A percentile compares a stretch with the other conserved stretches of the same genome.
Evolutionary conservation across 2,113 vertebrate genomes (phyloP).

Genomic region (Ia io): DNA sequence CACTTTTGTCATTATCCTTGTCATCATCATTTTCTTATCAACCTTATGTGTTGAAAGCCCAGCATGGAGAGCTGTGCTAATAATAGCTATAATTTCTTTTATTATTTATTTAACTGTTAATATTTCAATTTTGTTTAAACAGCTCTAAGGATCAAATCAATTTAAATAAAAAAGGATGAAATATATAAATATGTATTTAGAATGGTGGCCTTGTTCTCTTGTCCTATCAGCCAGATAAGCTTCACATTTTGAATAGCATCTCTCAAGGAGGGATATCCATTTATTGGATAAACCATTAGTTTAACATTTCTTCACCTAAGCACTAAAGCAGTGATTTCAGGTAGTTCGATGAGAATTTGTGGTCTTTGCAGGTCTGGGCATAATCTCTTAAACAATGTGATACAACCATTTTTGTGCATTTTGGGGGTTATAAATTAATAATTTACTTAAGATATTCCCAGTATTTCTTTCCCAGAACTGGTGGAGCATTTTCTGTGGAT

Average conservation of each 20-base stretch:
- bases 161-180: background rate
- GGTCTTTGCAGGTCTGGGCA: background rate
- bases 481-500: background rate
- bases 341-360: background rate
- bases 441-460: background rate
- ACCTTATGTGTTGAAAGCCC: background rate
- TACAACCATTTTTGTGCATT: background rate
- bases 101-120: constrained; percentile 18
- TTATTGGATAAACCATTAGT: background rate
- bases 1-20: background rate
- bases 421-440: background rate
- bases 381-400: background rate
- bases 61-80: background rate
- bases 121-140: background rate
- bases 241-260: background rate
- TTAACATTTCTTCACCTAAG: background rate
- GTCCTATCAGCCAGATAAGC: background rate
- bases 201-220: background rate
- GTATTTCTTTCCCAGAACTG: background rate
- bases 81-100: constrained; percentile 18
- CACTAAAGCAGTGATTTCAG: background rate
- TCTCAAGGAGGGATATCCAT: background rate
- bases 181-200: background rate
- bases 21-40: background rate
- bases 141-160: background rate